phyloP scores from a whole-genome alignment of 2,113 vertebrate genomes.

The Anthoscopus minutus region DNA sequence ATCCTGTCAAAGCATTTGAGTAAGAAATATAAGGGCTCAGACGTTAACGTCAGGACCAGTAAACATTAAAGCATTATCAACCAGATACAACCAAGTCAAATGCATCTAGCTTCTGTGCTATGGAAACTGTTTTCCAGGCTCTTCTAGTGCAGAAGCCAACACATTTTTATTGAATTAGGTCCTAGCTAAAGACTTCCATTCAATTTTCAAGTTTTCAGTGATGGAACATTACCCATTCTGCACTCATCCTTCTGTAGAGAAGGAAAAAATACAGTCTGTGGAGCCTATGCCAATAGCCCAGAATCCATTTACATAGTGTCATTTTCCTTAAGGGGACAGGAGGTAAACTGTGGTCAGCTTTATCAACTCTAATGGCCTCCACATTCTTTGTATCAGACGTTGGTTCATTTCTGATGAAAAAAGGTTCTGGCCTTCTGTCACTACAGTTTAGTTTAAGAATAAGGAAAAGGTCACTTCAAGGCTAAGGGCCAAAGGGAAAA shows the following conservation, averaged over 20 bases:
- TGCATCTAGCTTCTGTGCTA: constrained; percentile 29
- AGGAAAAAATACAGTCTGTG: constrained; percentile 2
- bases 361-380: not conserved
- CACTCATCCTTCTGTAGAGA: not conserved
- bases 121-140: constrained; percentile 47
- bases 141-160: constrained; percentile 43
- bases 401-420: not conserved
- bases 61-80: constrained; percentile 32
- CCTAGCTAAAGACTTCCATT: constrained; percentile 49
- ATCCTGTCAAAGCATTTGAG: not conserved
- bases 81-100: constrained; percentile 26
- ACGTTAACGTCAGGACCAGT: constrained; percentile 17
- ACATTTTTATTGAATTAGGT: constrained; percentile 40
- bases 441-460: constrained; percentile 40
- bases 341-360: constrained; percentile 4
- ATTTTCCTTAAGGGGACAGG: constrained; percentile 2
- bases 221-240: not conserved
- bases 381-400: not conserved
- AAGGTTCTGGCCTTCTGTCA: not conserved
- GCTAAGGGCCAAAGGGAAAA: not conserved
- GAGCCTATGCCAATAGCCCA: not conserved
- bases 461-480: constrained; percentile 38
- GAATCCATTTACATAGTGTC: constrained; percentile 11
- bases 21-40: constrained; percentile 24
- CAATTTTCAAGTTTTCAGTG: constrained; percentile 19